Percentiles rank a stretch among this genome's conserved stretches.
phyloP scores from a whole-genome alignment of 2,113 vertebrate species.

The Chionodraco myersi region DNA sequence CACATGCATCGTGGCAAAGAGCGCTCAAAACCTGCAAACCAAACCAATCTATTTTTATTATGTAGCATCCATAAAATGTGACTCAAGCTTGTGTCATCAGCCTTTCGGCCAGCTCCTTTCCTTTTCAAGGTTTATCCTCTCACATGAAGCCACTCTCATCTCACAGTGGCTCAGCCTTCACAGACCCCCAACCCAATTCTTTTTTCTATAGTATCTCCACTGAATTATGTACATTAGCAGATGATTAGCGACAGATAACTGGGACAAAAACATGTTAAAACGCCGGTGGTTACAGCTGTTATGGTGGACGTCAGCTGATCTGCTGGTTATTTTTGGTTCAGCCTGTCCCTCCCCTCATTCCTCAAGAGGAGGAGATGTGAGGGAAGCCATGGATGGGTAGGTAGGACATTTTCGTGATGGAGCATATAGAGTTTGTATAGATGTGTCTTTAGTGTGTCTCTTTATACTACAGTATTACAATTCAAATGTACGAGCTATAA shows the following conservation, averaged over 20 bases:
- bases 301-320: slow-evolving; percentile 24
- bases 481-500: slow-evolving; percentile 3
- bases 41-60: slow-evolving; percentile 29
- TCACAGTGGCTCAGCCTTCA: slow-evolving; percentile 20
- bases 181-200: slow-evolving; percentile 1
- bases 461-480: background rate
- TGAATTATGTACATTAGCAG: slow-evolving; percentile 34
- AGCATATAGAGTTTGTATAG: background rate
- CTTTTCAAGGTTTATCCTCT: slow-evolving; percentile 49
- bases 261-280: slow-evolving; percentile 17
- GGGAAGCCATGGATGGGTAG: background rate
- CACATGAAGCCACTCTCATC: slow-evolving; percentile 12
- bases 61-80: slow-evolving; percentile 19
- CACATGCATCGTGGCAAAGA: slow-evolving; percentile 17
- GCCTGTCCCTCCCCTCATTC: slow-evolving; percentile 19
- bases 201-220: background rate
- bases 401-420: background rate
- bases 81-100: slow-evolving; percentile 22
- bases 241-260: background rate
- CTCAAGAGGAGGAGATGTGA: slow-evolving; percentile 7
- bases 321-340: slow-evolving; percentile 43
- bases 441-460: background rate
- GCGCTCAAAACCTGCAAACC: slow-evolving; percentile 1
- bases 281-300: slow-evolving; percentile 19
- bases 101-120: slow-evolving; percentile 20